phyloP scores from a whole-genome alignment of 2,888 invertebrate species.

The Macrosiphum euphorbiae region DNA sequence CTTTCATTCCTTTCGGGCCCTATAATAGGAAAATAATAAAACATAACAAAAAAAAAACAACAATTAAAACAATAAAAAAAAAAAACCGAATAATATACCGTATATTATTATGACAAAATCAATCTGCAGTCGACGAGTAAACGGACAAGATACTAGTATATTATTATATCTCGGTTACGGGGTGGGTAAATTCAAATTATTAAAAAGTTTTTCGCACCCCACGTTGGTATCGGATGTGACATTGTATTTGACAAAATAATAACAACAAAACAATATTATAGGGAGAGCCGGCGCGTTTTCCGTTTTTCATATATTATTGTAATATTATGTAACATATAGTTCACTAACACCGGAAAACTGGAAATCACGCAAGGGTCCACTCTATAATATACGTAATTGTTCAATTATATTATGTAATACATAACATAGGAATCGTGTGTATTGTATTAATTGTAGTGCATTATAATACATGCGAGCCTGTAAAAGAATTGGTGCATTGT shows the following conservation, averaged over 20 bases:
- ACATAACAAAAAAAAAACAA: conserved; percentile 21
- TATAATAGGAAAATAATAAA: conserved; percentile 70
- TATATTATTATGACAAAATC: neutral
- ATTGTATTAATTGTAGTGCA: neutral
- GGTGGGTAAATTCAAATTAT: neutral
- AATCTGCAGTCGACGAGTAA: neutral
- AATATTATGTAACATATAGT: neutral
- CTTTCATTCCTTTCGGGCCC: conserved; percentile 82
- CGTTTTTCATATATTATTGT: neutral
- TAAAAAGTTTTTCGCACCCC: neutral
- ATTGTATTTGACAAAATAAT: neutral
- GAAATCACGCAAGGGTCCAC: neutral
- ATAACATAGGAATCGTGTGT: neutral
- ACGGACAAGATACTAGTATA: neutral
- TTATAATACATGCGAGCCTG: neutral
- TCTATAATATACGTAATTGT: neutral
- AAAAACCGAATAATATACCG: neutral
- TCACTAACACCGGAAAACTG: neutral
- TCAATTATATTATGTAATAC: neutral
- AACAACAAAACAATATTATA: neutral
- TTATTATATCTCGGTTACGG: neutral
- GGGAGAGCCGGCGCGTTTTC: neutral
- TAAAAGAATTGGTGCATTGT: neutral
- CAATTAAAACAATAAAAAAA: neutral
- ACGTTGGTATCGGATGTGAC: neutral